A percentile compares a stretch with the other conserved stretches of the same genome.
Conservation (phyloP, 2,888 invertebrate genomes). For the Abrostola tripartita region DNA sequence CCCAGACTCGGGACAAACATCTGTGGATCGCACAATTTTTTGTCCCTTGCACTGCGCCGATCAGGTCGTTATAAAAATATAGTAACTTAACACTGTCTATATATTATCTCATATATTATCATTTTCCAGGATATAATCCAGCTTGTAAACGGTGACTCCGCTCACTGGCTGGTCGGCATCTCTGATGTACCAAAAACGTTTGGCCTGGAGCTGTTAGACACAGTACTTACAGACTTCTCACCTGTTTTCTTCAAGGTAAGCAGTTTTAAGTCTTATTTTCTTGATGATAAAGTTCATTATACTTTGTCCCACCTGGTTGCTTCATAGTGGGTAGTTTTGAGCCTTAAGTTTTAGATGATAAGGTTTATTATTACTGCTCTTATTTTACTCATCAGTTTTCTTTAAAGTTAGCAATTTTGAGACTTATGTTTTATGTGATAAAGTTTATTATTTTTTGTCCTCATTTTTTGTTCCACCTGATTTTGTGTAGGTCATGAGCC, state of each 20-base stretch:
- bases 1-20: too few relatives aligned
- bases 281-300: not conserved
- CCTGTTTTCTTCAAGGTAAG: slow-evolving; percentile 94
- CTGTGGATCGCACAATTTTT: too few relatives aligned
- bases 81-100: too few relatives aligned
- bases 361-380: not conserved
- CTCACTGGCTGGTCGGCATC: slow-evolving; percentile 98
- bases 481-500: too few relatives aligned
- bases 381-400: too few relatives aligned
- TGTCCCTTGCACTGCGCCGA: too few relatives aligned
- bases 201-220: slow-evolving; percentile 97
- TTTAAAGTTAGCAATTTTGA: too few relatives aligned
- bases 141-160: slow-evolving; percentile 98
- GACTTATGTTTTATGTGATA: too few relatives aligned
- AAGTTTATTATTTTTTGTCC: too few relatives aligned
- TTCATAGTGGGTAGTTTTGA: slow-evolving; percentile 89
- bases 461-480: too few relatives aligned
- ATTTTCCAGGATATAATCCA: slow-evolving; percentile 99
- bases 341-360: not conserved
- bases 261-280: not conserved
- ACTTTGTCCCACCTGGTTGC: slow-evolving; percentile 91
- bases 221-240: slow-evolving; percentile 95
- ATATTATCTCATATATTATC: too few relatives aligned
- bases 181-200: slow-evolving; percentile 99
- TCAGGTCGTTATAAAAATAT: too few relatives aligned